phyloP scores from a whole-genome alignment of 2,113 vertebrate species.

The Phaethornis superciliosus region DNA sequence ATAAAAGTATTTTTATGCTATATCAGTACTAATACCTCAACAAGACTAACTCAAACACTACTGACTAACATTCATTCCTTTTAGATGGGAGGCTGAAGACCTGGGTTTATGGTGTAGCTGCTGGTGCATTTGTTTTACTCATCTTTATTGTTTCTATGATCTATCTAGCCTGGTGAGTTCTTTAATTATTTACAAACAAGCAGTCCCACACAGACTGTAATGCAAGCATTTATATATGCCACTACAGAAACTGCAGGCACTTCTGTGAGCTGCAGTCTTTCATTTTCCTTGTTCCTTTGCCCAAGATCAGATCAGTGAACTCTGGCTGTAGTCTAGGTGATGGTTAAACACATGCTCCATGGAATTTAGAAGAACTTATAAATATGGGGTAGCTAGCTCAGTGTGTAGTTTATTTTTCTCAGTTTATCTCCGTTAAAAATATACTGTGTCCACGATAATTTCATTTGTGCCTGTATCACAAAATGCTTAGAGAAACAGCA shows the following conservation, averaged over 20 bases:
- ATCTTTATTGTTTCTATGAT: slow-evolving; percentile 99
- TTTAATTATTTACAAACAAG: slow-evolving; percentile 64
- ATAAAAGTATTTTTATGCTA: neutral
- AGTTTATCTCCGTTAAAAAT: neutral
- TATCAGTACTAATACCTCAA: slow-evolving; percentile 43
- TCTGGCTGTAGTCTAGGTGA: neutral
- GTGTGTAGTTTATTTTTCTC: neutral
- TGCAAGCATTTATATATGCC: neutral
- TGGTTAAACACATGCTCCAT: neutral
- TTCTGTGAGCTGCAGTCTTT: neutral
- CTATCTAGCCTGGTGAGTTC: slow-evolving; percentile 99
- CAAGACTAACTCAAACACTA: slow-evolving; percentile 69
- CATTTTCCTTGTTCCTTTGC: neutral
- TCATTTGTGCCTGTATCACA: neutral
- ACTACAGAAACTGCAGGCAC: neutral
- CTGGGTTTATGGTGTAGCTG: slow-evolving; percentile 98
- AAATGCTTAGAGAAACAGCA: neutral
- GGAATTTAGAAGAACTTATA: neutral
- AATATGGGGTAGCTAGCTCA: neutral
- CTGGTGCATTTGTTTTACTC: slow-evolving; percentile 95
- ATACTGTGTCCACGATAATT: neutral
- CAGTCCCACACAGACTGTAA: neutral
- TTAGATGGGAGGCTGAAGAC: slow-evolving; percentile 97
- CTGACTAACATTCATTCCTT: slow-evolving; percentile 78
- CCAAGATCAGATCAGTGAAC: neutral